Percentiles rank a stretch among this genome's conserved stretches.
phyloP scores from a whole-genome alignment of 2,888 invertebrate genomes.

The Chymomyza fuscimana region DNA sequence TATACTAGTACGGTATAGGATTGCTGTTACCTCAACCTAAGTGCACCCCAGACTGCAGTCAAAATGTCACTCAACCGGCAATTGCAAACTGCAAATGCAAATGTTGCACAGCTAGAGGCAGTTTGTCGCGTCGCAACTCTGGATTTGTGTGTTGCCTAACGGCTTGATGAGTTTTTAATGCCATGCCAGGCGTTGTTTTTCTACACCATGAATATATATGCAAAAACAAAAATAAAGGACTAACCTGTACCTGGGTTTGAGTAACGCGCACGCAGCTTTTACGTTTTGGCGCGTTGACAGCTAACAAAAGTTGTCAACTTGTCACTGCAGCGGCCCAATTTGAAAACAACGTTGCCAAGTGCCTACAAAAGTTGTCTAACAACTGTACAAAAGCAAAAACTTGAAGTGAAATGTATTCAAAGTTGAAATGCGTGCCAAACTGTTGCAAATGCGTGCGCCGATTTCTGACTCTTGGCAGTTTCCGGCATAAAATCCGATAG shows the following conservation, averaged over 20 bases:
- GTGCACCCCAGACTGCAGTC: neutral
- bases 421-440: conserved; percentile 10
- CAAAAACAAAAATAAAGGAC: neutral
- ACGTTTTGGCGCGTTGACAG: conserved; percentile 26
- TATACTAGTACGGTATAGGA: neutral
- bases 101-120: neutral
- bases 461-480: neutral
- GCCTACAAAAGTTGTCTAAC: conserved; percentile 18
- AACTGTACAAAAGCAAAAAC: neutral
- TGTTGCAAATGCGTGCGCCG: neutral
- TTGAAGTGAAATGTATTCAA: neutral
- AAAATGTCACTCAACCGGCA: conserved; percentile 10
- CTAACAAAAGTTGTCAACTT: conserved; percentile 32
- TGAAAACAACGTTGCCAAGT: conserved; percentile 25
- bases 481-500: neutral
- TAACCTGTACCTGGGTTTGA: conserved; percentile 10
- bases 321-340: conserved; percentile 60
- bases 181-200: conserved; percentile 43
- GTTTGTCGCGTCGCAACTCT: conserved; percentile 8
- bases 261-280: conserved; percentile 53
- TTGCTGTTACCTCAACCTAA: neutral
- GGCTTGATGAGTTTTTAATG: conserved; percentile 62
- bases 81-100: conserved; percentile 7
- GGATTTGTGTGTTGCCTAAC: conserved; percentile 18
- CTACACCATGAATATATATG: neutral